Evolutionary conservation across 2,113 vertebrate species (phyloP), one percentile per base, ranked within the genome.

Genomic region (Eurypyga helias): DNA sequence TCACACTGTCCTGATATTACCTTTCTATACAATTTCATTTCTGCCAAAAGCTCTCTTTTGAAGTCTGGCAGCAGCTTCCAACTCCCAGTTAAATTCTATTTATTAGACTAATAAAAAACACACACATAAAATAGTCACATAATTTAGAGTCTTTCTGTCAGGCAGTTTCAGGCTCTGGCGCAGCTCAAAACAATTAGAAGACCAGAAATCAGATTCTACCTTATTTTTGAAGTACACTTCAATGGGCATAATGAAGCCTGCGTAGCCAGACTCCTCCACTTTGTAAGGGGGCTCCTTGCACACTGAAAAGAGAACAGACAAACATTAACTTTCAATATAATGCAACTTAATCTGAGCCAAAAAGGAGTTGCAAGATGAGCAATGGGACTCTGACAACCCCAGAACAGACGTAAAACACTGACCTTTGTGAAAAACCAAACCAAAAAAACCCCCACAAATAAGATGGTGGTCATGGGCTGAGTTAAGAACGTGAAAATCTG

Each of bases 151-250:
- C 78, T 85, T 77, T 84, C 93, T 96, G 92, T 85, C 95, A 95
- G 75, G 87, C 90, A 60, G 62, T 95, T 96, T 80, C 64, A 88
- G 87, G 76, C 78, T 96, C 96, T 97, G 95, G 94, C 90, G 92
- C 75, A 90, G 84, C 92, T 96, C 96, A 96, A 92, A 95, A 95
- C 95, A 97, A 96, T 95, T 89, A 93, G 62, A 87, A 69, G 81
- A 95, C 71, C 62, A 94, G 79, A 83, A 96, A 94, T 95, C 60
- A 89, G 83, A 95, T 82, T 94, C 72, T 98, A 99, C 99, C 99
- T 99, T 99, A 98, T 99, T 99, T 97, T 99, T 99, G 98, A 99
- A 99, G 98, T 99, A 98, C 89, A 99, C 99, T 97, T 99, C 99
- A 80, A 99, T 99, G 60, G 99, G 99, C 99, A 99, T 99, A 96